Conservation (phyloP, 2,113 vertebrate genomes). For the Scalopus aquaticus region DNA sequence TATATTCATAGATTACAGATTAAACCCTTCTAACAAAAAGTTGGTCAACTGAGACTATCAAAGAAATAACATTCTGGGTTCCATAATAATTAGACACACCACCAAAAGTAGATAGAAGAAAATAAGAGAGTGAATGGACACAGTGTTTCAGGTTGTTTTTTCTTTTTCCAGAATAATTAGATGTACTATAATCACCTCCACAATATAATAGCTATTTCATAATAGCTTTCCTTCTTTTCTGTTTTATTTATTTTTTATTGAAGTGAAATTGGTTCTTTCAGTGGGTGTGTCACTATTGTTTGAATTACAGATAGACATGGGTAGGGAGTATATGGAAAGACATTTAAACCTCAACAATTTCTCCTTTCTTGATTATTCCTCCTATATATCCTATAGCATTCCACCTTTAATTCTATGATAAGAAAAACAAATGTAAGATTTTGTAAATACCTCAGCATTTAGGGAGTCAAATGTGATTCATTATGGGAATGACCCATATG, state of each 20-base stretch:
- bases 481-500: neutral
- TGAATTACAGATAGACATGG: neutral
- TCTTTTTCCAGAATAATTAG: neutral
- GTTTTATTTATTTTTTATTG: neutral
- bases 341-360: neutral
- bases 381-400: neutral
- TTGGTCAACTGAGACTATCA: neutral
- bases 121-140: neutral
- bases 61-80: neutral
- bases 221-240: too few relatives aligned
- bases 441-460: neutral
- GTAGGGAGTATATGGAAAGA: neutral
- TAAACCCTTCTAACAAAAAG: neutral
- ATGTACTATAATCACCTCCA: neutral
- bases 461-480: neutral
- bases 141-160: neutral
- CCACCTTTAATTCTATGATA: neutral
- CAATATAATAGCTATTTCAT: neutral
- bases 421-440: neutral
- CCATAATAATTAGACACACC: neutral
- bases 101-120: neutral
- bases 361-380: neutral
- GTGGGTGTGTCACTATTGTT: neutral
- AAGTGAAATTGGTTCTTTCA: neutral
- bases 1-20: neutral